Evolutionary conservation across 1,140 invertebrate genomes (phyloP).

Genomic region (Camponotus pennsylvanicus): DNA sequence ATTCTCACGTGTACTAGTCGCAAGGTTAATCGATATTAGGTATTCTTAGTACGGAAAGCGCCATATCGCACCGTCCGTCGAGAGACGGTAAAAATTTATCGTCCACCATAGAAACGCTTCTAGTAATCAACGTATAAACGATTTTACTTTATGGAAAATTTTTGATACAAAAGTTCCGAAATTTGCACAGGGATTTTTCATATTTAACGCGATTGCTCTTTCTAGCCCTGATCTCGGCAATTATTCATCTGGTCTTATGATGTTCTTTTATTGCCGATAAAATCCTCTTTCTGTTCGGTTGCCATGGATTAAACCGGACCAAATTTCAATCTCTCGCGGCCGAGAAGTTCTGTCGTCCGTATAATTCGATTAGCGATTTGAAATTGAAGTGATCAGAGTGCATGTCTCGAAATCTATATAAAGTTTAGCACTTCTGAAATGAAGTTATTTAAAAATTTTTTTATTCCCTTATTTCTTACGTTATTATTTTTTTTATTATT

Average conservation of each 20-base stretch:
- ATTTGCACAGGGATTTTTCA: background rate
- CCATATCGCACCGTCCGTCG: background rate
- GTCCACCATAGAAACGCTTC: conserved; percentile 22
- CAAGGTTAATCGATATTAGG: conserved; percentile 61
- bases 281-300: conserved; percentile 1
- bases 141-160: conserved; percentile 4
- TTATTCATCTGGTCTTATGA: background rate
- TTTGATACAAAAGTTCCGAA: conserved; percentile 32
- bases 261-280: conserved; percentile 17
- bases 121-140: conserved; percentile 45
- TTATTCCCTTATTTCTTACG: too few relatives aligned
- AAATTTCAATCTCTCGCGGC: conserved; percentile 12
- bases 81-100: conserved; percentile 50
- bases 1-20: conserved; percentile 41
- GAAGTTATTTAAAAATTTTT: background rate
- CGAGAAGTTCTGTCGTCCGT: background rate
- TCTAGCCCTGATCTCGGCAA: background rate
- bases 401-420: background rate
- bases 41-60: conserved; percentile 48
- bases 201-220: conserved; percentile 10
- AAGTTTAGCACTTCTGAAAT: background rate
- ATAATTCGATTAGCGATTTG: background rate
- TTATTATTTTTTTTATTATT: too few relatives aligned
- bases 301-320: background rate
- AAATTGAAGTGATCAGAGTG: background rate